phyloP scores from a whole-genome alignment of 2,797 vertebrate genomes.

The Poecilia velifera region DNA sequence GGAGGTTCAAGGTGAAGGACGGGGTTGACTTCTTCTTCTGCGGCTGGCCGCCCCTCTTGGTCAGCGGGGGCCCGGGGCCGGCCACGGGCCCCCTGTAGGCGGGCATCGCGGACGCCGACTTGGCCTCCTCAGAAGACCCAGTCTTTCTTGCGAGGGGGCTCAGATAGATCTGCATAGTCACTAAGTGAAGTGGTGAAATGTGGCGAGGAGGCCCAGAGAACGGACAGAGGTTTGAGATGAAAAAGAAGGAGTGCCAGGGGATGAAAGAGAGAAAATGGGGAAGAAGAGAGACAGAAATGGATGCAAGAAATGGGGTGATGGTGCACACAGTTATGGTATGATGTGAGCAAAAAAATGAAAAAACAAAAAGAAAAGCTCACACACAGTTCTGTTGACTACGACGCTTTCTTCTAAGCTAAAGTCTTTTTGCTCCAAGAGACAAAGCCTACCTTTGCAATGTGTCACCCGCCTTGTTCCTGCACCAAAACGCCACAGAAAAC shows the following conservation, averaged over 20 bases:
- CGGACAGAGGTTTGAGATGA: not conserved
- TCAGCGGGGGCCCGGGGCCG: constrained; percentile 47
- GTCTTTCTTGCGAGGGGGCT: constrained; percentile 82
- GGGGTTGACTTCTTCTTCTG: constrained; percentile 61
- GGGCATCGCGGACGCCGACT: constrained; percentile 30
- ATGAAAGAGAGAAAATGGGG: not conserved
- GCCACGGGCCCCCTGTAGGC: constrained; percentile 54
- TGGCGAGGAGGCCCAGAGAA: constrained; percentile 51
- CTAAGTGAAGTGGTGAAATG: constrained; percentile 82
- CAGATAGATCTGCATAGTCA: constrained; percentile 88
- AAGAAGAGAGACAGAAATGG: not conserved
- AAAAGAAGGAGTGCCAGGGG: not conserved
- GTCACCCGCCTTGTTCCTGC: constrained; percentile 92
- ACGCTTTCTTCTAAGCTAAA: not conserved
- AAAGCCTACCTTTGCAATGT: constrained; percentile 96
- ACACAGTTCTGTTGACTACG: not conserved
- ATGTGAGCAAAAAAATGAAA: constrained; percentile 51
- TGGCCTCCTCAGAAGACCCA: constrained; percentile 75
- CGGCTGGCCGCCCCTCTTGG: constrained; percentile 39
- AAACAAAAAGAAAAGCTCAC: constrained; percentile 53
- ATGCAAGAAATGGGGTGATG: constrained; percentile 11
- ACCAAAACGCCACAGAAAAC: constrained; percentile 82
- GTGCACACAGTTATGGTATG: constrained; percentile 70
- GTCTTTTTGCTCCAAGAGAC: constrained; percentile 20
- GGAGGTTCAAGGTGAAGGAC: constrained; percentile 78